Conservation (phyloP, 2,888 invertebrate species). For the Lypha dubia region DNA sequence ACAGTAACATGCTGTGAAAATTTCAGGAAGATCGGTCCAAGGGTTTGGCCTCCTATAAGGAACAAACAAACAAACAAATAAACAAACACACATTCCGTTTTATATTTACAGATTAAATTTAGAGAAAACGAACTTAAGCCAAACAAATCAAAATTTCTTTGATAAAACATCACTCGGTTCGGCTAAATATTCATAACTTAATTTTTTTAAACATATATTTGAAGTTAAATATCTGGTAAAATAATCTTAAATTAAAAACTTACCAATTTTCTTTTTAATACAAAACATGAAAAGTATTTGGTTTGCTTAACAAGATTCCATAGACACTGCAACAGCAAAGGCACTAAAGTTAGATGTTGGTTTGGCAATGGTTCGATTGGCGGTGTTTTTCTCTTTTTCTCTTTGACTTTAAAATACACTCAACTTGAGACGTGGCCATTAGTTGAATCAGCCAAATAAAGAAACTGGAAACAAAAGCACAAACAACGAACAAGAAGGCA, state of each 20-base stretch:
- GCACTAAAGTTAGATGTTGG: background rate
- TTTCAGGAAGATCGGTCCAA: no score
- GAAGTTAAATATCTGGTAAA: no score
- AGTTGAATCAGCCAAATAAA: constrained; percentile 45
- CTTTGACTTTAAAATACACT: constrained; percentile 23
- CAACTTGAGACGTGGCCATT: constrained; percentile 68
- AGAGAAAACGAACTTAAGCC: no score
- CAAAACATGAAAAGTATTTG: background rate
- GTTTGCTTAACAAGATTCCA: background rate
- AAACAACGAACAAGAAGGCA: constrained; percentile 1
- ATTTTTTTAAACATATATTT: no score
- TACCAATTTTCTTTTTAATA: background rate
- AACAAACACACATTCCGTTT: no score
- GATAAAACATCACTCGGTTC: no score
- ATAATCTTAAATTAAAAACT: background rate
- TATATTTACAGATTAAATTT: no score
- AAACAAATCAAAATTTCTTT: no score
- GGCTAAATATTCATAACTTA: no score
- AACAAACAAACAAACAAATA: no score
- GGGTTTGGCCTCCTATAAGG: no score
- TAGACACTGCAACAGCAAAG: constrained; percentile 11
- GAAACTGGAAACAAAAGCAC: constrained; percentile 15
- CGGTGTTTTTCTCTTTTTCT: constrained; percentile 40
- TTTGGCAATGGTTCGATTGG: constrained; percentile 3
- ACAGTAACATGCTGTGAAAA: no score